These are phyloP conservation scores for Enteromius viviparus DNA, from an alignment of 2,797 vertebrate genomes.

Conservation along the genomic window DNA sequence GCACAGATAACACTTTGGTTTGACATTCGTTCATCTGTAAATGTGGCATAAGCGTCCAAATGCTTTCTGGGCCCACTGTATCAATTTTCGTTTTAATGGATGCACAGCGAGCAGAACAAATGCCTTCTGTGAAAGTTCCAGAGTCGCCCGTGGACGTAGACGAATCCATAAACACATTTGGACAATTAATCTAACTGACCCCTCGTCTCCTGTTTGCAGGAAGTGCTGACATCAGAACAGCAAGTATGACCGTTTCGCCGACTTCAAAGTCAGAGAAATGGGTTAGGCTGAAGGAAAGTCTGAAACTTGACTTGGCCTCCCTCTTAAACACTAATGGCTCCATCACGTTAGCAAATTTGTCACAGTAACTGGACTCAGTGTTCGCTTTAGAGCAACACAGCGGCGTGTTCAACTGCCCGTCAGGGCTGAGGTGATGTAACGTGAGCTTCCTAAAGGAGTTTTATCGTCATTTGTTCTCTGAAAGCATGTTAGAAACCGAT, in stretches of 20 bases:
- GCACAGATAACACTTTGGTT: background rate
- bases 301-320: slow-evolving; percentile 35
- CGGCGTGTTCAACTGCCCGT: background rate
- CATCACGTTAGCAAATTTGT: slow-evolving; percentile 57
- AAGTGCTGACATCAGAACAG: background rate
- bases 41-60: background rate
- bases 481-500: slow-evolving; percentile 36
- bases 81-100: background rate
- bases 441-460: slow-evolving; percentile 42
- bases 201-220: background rate
- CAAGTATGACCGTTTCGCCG: background rate
- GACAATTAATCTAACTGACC: slow-evolving; percentile 20
- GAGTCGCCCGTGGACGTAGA: background rate
- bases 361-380: slow-evolving; percentile 49
- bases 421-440: slow-evolving; percentile 25
- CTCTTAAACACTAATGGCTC: slow-evolving; percentile 48
- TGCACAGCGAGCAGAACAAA: slow-evolving; percentile 9
- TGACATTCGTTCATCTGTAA: background rate
- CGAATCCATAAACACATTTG: slow-evolving; percentile 19
- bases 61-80: background rate
- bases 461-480: slow-evolving; percentile 31
- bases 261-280: slow-evolving; percentile 14
- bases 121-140: slow-evolving; percentile 1
- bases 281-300: slow-evolving; percentile 24
- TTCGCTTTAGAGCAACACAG: slow-evolving; percentile 23